Evolutionary conservation across 2,113 vertebrate genomes (phyloP), one percentile per base, ranked within the genome.

Genomic region (Chauna torquata): DNA sequence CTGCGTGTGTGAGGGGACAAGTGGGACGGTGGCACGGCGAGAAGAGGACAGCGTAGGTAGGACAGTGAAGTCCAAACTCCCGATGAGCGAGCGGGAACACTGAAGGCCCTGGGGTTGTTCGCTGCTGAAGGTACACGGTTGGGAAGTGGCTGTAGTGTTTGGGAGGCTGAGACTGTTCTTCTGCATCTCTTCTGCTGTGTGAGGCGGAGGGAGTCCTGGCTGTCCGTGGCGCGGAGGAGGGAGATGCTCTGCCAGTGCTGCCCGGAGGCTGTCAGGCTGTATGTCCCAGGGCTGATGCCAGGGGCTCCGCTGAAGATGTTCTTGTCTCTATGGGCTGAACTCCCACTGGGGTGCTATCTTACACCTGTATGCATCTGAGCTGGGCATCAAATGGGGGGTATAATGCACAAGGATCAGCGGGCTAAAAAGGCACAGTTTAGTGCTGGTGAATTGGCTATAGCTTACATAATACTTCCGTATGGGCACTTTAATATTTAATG

Each of bases 401-500:
- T 57, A 40, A 52, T 32, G 45, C 38, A 45, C 18, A 13, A 12
- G 70, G 55, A 89, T 49, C 44, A 25, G 57, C 8, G 23, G 61
- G 54, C 92, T 91, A 54, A 85, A 87, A 61, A 90, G 57, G 62
- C 90, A 65, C 3, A 0, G 0, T 8, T 62, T 85, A n/a, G 42
- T 58, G 58, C 76, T 1, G 5, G 77, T 65, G 76, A 45, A 22
- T 47, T 81, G 30, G 7, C 1, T 2, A 17, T 38, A 52, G 62
- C 57, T 97, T 94, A 75, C 75, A 8, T 92, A 92, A 86, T 61
- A 30, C 30, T 65, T 71, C 64, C 86, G 81, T 65, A 18, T 20
- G 84, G 78, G 17, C 4, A 3, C n/a, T 87, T 97, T 57, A 94
- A 96, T 95, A 92, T 97, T 96, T 94, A 79, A 90, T 84, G 69